phyloP scores from a whole-genome alignment of 2,113 vertebrate species.

The Salminus brasiliensis region DNA sequence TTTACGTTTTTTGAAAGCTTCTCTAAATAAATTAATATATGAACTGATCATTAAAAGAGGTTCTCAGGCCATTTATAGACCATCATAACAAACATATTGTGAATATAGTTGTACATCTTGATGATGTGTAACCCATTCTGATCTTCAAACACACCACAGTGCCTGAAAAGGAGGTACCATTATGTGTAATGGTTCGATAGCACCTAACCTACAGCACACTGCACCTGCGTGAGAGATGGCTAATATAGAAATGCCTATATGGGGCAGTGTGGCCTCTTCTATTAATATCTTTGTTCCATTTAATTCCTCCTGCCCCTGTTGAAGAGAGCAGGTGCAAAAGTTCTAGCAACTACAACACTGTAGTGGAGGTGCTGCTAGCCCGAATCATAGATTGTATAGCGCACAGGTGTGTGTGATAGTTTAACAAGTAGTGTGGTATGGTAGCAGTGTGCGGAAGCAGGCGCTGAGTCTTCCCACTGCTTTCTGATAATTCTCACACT shows the following conservation, averaged over 20 bases:
- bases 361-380: background rate
- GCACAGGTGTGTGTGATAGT: no score
- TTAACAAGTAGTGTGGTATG: no score
- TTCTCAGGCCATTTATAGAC: no score
- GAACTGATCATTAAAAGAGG: no score
- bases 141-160: background rate
- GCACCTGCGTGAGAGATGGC: background rate
- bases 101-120: no score
- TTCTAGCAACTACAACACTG: background rate
- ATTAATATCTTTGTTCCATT: slow-evolving; percentile 45
- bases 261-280: slow-evolving; percentile 30
- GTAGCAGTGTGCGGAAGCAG: background rate
- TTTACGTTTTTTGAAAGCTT: no score
- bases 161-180: background rate
- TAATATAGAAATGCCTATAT: background rate
- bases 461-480: background rate
- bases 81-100: no score
- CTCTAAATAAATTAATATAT: no score
- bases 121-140: background rate
- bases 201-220: background rate
- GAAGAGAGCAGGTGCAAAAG: slow-evolving; percentile 7
- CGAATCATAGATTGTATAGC: background rate
- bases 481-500: background rate
- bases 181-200: background rate
- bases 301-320: slow-evolving; percentile 36